phyloP scores from a whole-genome alignment of 2,797 vertebrate species.

The Manis javanica region DNA sequence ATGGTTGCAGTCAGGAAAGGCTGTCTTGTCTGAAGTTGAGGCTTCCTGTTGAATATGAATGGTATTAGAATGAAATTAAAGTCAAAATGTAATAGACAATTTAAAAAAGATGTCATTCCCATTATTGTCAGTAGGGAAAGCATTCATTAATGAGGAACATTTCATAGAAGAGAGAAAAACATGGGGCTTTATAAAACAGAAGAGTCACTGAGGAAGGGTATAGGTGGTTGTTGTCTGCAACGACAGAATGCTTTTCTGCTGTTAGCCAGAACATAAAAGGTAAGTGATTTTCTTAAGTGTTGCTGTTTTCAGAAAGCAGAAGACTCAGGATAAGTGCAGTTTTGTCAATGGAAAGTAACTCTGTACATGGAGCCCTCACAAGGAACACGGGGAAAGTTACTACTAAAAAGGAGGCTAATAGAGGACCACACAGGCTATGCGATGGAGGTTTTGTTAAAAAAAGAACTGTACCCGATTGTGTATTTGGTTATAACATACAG shows the following conservation, averaged over 20 bases:
- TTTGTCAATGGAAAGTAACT: neutral
- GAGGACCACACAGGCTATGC: neutral
- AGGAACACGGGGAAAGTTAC: neutral
- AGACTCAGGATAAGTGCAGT: neutral
- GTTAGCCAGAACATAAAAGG: neutral
- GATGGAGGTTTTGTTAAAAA: neutral
- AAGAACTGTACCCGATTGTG: neutral
- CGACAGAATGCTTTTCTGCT: neutral
- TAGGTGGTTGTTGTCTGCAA: neutral
- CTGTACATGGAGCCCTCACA: neutral
- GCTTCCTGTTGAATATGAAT: neutral
- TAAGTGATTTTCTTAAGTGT: neutral
- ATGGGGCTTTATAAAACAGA: neutral
- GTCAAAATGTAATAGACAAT: neutral
- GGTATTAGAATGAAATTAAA: neutral
- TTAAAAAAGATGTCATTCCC: neutral
- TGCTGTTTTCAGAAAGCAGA: neutral
- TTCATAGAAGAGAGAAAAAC: neutral
- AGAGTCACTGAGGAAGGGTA: neutral
- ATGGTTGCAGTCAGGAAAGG: neutral
- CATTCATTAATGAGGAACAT: neutral
- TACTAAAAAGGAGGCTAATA: neutral
- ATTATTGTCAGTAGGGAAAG: neutral
- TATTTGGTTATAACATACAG: neutral
- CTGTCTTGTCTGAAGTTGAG: neutral